These are phyloP conservation scores for Druceiella hillmani DNA, from an alignment of 2,888 invertebrate genomes.

Conservation along the genomic window DNA sequence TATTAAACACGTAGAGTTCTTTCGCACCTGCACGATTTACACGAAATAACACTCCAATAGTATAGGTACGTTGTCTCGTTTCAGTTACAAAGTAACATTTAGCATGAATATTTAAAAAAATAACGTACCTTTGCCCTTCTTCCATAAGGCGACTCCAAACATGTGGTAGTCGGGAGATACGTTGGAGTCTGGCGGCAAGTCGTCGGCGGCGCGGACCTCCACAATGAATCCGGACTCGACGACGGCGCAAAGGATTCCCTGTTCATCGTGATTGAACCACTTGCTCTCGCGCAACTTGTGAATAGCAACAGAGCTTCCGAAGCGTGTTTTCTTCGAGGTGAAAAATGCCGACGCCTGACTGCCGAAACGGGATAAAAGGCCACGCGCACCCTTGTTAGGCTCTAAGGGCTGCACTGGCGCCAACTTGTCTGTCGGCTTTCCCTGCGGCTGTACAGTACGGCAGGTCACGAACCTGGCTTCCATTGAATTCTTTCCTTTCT, in stretches of 20 bases:
- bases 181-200: conserved; percentile 41
- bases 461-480: conserved; percentile 54
- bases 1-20: too few species aligned
- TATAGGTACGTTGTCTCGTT: too few species aligned
- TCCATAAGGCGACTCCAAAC: conserved; percentile 67
- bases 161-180: conserved; percentile 51
- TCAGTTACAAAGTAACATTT: too few species aligned
- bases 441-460: conserved; percentile 48
- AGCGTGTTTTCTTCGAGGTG: conserved; percentile 49
- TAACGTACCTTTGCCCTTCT: conserved; percentile 64
- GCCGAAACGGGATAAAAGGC: conserved; percentile 50
- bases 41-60: too few species aligned
- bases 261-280: conserved; percentile 68
- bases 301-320: conserved; percentile 62
- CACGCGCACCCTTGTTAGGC: conserved; percentile 35
- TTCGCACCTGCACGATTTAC: too few species aligned
- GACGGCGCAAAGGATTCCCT: conserved; percentile 65
- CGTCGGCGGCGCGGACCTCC: conserved; percentile 53
- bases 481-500: conserved; percentile 47
- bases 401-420: conserved; percentile 37
- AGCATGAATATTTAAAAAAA: too few species aligned
- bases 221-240: conserved; percentile 68
- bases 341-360: conserved; percentile 51
- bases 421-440: conserved; percentile 51
- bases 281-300: conserved; percentile 68